These are phyloP conservation scores for Eubasilissa splendida DNA, from an alignment of 2,888 invertebrate genomes.

Conservation along the genomic window DNA sequence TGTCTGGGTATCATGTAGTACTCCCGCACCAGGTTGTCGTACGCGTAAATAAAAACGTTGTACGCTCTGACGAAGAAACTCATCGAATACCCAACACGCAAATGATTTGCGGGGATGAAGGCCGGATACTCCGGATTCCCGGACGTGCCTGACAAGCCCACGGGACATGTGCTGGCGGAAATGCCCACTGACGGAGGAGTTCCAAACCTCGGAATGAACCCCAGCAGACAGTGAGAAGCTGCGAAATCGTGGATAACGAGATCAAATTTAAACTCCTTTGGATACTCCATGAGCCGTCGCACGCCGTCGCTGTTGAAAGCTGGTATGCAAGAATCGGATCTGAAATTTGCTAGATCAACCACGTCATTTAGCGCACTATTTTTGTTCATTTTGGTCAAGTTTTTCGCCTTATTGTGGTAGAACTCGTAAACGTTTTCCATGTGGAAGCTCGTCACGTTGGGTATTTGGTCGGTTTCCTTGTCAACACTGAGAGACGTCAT, in stretches of 20 bases:
- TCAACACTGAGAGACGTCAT: slow-evolving; percentile 53
- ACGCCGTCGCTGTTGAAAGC: slow-evolving; percentile 51
- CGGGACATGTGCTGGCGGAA: slow-evolving; percentile 54
- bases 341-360: slow-evolving; percentile 49
- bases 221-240: slow-evolving; percentile 61
- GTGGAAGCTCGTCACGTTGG: slow-evolving; percentile 51
- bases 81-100: slow-evolving; percentile 51
- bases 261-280: slow-evolving; percentile 62
- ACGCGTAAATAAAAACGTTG: slow-evolving; percentile 51
- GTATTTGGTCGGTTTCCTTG: not conserved
- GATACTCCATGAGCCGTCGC: slow-evolving; percentile 60
- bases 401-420: slow-evolving; percentile 25
- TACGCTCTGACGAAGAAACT: slow-evolving; percentile 38
- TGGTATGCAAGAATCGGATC: slow-evolving; percentile 52
- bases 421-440: slow-evolving; percentile 55
- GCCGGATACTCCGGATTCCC: slow-evolving; percentile 55
- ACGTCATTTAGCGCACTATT: slow-evolving; percentile 47
- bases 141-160: slow-evolving; percentile 52
- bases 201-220: slow-evolving; percentile 62
- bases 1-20: slow-evolving; percentile 51
- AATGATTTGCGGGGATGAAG: slow-evolving; percentile 52
- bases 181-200: slow-evolving; percentile 62
- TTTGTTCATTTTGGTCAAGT: slow-evolving; percentile 43
- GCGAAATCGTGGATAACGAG: slow-evolving; percentile 63
- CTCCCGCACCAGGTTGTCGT: slow-evolving; percentile 49